phyloP scores from a whole-genome alignment of 2,797 vertebrate genomes.

The Choloepus didactylus region DNA sequence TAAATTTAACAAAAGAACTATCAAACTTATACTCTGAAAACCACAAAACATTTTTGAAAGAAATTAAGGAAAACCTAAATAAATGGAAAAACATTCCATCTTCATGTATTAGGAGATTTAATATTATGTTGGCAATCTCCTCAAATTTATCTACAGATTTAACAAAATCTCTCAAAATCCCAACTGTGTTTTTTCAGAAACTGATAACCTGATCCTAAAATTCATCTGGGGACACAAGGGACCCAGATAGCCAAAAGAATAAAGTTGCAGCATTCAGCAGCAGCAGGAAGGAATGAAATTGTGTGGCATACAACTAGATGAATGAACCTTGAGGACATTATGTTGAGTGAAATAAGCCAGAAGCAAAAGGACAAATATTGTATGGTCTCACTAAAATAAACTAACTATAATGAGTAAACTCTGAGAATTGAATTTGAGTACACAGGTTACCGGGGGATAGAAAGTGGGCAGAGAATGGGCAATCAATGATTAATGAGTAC shows the following conservation, averaged over 20 bases:
- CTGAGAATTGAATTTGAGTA: no score
- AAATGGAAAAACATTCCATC: not conserved
- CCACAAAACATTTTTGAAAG: slow-evolving; percentile 16
- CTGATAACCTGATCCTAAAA: not conserved
- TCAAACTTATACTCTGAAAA: not conserved
- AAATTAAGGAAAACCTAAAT: slow-evolving; percentile 39
- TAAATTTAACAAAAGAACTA: slow-evolving; percentile 11
- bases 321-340: no score
- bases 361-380: no score
- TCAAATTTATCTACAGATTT: slow-evolving; percentile 9
- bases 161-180: slow-evolving; percentile 30
- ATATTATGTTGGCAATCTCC: not conserved
- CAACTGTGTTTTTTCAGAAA: slow-evolving; percentile 17
- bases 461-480: no score
- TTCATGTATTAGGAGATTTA: not conserved
- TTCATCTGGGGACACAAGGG: not conserved
- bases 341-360: no score
- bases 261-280: not conserved
- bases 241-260: not conserved
- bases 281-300: no score
- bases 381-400: no score
- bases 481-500: no score
- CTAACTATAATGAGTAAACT: no score
- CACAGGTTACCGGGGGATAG: no score
- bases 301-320: no score